phyloP scores from a whole-genome alignment of 2,113 vertebrate species.

The Ellobius talpinus region DNA sequence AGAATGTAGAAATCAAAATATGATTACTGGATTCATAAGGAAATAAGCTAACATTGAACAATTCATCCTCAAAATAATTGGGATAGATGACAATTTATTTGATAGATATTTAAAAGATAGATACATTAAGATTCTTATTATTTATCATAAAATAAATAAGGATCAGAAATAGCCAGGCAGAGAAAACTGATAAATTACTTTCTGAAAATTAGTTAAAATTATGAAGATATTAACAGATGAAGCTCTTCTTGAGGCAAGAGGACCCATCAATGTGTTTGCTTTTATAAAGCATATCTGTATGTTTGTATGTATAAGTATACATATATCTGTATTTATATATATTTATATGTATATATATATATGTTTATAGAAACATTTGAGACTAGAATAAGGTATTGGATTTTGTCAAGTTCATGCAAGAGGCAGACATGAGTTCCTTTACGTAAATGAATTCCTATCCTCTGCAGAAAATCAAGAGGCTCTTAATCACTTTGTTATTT shows the following conservation, averaged over 20 bases:
- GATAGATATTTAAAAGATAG: background rate
- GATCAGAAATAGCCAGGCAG: background rate
- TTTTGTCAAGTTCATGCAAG: background rate
- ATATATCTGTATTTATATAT: background rate
- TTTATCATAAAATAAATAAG: background rate
- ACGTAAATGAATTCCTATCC: background rate
- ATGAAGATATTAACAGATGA: background rate
- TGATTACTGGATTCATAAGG: accelerated
- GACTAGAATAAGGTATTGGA: background rate
- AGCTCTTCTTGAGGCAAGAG: background rate
- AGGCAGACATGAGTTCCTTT: background rate
- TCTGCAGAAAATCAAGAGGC: background rate
- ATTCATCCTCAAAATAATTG: background rate
- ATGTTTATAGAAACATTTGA: background rate
- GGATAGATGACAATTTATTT: background rate
- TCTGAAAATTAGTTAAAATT: background rate
- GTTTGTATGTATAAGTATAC: background rate
- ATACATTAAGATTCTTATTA: accelerated
- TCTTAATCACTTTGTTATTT: background rate
- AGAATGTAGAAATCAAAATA: background rate
- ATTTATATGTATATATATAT: background rate
- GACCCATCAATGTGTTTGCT: background rate
- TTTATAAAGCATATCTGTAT: background rate
- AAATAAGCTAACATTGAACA: background rate
- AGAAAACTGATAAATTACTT: background rate